Percentiles rank a stretch among this genome's conserved stretches.
Conservation (phyloP, 2,888 invertebrate genomes). For the Orchestes rusci region DNA sequence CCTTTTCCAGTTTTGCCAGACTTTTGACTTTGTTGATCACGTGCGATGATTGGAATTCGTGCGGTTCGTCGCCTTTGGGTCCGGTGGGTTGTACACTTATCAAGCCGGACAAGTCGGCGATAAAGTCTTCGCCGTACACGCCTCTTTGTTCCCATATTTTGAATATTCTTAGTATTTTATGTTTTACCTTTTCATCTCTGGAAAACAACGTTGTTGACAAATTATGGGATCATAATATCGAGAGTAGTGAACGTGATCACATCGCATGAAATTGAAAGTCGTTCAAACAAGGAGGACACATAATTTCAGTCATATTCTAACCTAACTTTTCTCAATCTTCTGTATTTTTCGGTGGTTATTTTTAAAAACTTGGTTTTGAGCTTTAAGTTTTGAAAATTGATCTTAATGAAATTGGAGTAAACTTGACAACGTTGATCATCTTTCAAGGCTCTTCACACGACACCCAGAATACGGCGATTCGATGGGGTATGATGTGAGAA, state of each 20-base stretch:
- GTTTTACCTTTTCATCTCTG: slow-evolving; percentile 84
- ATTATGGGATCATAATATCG: background rate
- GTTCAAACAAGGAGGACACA: no score
- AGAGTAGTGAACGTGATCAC: background rate
- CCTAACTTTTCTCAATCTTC: no score
- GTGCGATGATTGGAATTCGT: slow-evolving; percentile 67
- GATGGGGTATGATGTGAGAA: no score
- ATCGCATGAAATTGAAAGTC: background rate
- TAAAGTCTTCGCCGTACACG: slow-evolving; percentile 84
- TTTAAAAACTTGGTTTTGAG: no score
- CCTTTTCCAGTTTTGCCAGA: slow-evolving; percentile 64
- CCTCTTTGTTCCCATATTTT: slow-evolving; percentile 94
- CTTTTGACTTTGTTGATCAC: slow-evolving; percentile 69
- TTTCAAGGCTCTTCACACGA: no score
- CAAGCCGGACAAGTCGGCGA: slow-evolving; percentile 77
- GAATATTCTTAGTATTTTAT: slow-evolving; percentile 81
- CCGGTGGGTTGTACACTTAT: slow-evolving; percentile 71
- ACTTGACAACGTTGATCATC: no score
- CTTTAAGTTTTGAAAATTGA: no score
- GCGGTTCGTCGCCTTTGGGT: slow-evolving; percentile 58
- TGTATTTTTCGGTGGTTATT: no score
- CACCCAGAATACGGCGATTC: no score
- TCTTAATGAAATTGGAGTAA: no score
- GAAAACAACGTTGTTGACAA: slow-evolving; percentile 23
- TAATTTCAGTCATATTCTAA: no score